A percentile compares a stretch with the other conserved stretches of the same genome.
These are phyloP conservation scores for Orcinus orca DNA, from an alignment of 2,113 vertebrate species.

Conservation along the genomic window DNA sequence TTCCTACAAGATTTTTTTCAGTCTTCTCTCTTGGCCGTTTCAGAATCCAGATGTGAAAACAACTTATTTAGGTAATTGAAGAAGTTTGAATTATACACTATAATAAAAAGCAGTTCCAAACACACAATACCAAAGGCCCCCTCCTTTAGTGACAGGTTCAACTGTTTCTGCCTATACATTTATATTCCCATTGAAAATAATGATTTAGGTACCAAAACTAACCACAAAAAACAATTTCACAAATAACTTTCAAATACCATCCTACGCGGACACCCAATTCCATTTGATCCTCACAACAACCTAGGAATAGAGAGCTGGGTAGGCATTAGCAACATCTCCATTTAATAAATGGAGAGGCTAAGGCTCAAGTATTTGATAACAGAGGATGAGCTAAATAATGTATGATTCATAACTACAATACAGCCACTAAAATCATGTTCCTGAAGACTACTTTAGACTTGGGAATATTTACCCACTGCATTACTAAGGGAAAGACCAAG, in stretches of 20 bases:
- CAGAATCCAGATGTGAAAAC: neutral
- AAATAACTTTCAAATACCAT: neutral
- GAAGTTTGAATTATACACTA: neutral
- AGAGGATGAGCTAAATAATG: neutral
- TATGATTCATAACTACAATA: neutral
- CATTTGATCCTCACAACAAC: neutral
- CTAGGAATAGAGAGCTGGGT: too few species aligned
- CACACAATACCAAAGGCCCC: neutral
- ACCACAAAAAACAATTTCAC: neutral
- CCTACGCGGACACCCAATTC: neutral
- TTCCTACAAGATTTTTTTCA: neutral
- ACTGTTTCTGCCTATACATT: neutral
- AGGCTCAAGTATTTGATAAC: neutral
- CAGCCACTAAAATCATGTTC: neutral
- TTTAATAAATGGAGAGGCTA: neutral
- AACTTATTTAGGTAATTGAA: neutral
- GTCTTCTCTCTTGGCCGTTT: neutral
- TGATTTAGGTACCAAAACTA: neutral
- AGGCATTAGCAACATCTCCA: neutral
- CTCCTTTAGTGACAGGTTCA: neutral
- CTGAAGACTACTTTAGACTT: neutral
- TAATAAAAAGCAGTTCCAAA: constrained; percentile 10
- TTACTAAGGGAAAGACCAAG: neutral
- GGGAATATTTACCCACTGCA: neutral
- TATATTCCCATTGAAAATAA: neutral